Evolutionary conservation across 2,113 vertebrate genomes (phyloP), one percentile per base, ranked within the genome.

Genomic region (Arothron firmamentum): DNA sequence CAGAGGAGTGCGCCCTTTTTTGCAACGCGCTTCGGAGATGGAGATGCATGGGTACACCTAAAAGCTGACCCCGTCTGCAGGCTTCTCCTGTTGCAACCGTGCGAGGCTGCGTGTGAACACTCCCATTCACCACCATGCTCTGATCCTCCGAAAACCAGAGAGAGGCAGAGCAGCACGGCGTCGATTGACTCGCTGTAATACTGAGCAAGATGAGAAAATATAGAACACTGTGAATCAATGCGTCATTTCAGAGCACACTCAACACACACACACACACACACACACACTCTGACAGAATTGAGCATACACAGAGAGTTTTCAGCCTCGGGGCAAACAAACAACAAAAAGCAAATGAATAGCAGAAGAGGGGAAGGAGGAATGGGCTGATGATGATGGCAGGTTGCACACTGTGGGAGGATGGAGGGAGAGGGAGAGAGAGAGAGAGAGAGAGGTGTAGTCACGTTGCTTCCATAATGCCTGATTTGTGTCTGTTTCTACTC

Each of bases 151-250:
- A 68, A 77, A 58, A 20, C 51, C 17, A 41, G 62, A 28, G 78
- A 43, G 60, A 49, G 68, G 52, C 67, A 77, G 77, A 83, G 72
- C 73, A 79, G 77, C 72, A 80, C 53, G 43, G 59, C 47, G 74
- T 79, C 71, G 56, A 87, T 86, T 82, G 82, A 86, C 79, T 86
- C 60, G 64, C 79, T 84, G 79, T 87, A 86, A 84, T 83, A 84
- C 82, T 84, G 79, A 83, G 82, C 81, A 78, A 85, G 84, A 85
- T 81, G 82, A 84, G 79, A 87, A 87, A 89, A 86, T 81, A 85
- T 83, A 78, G 81, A 86, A 81, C 82, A 72, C 76, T 76, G 81
- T 79, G 79, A 87, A 89, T 89, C 87, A 84, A 87, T 86, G 84
- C 75, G 63, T 87, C 81, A 86, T 87, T 87, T 83, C 77, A 78